These are phyloP conservation scores for Gymnogyps californianus DNA, from an alignment of 2,113 vertebrate species.

Conservation along the genomic window DNA sequence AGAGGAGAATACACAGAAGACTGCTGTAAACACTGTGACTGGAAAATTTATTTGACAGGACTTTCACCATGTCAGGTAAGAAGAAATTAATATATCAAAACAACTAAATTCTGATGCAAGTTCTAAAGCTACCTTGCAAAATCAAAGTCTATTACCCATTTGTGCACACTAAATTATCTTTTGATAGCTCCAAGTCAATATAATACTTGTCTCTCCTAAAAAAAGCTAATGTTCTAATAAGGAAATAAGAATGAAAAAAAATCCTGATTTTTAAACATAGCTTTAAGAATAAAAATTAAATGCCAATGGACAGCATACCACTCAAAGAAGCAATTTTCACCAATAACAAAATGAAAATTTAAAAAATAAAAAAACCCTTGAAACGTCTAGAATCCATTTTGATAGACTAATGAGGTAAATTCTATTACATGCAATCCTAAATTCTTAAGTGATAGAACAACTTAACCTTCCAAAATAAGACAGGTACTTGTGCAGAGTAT, in stretches of 20 bases:
- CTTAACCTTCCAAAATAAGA: neutral
- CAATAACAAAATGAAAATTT: neutral
- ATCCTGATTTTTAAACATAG: neutral
- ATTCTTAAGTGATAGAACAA: neutral
- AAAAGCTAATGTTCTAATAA: neutral
- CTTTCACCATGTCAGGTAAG: neutral
- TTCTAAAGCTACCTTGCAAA: neutral
- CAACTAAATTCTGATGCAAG: neutral
- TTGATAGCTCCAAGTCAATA: neutral
- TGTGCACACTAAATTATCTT: neutral
- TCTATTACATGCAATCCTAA: neutral
- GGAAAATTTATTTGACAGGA: constrained; percentile 53
- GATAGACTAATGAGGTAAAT: neutral
- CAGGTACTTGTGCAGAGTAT: neutral
- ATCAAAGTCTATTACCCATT: neutral
- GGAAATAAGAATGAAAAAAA: neutral
- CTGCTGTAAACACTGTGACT: neutral
- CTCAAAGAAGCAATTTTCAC: neutral
- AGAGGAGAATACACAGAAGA: neutral
- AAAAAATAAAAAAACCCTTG: neutral
- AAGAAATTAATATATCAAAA: constrained; percentile 42
- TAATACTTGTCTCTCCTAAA: neutral
- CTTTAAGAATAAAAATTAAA: neutral
- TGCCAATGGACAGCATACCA: neutral
- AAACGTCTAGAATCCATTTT: neutral